Conservation (phyloP, 2,888 invertebrate species). For the Hyppa rectilinea region DNA sequence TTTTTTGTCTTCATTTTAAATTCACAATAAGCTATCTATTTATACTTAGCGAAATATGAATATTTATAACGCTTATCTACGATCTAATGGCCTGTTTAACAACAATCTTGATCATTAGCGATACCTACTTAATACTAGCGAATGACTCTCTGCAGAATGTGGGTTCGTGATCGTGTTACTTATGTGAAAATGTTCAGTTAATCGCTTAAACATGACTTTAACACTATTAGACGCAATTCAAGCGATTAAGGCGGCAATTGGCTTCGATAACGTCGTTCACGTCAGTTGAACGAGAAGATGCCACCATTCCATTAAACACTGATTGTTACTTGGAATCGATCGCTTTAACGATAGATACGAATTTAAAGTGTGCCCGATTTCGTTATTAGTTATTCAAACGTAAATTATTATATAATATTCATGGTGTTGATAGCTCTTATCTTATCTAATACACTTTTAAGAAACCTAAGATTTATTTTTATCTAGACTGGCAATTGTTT, state of each 20-base stretch:
- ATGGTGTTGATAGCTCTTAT: conserved; percentile 6
- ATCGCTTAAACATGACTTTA: conserved; percentile 48
- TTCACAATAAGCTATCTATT: conserved; percentile 20
- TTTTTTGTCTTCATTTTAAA: conserved; percentile 30
- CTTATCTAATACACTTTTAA: conserved; percentile 9
- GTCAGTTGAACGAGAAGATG: conserved; percentile 31
- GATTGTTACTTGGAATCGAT: conserved; percentile 53
- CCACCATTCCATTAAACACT: conserved; percentile 52
- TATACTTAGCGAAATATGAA: conserved; percentile 41
- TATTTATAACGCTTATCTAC: conserved; percentile 51
- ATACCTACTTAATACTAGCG: conserved; percentile 23
- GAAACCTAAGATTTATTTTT: conserved; percentile 3
- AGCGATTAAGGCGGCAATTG: conserved; percentile 52
- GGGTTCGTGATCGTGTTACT: conserved; percentile 28
- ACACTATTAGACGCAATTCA: conserved; percentile 49
- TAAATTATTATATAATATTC: too few species aligned
- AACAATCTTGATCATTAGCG: conserved; percentile 39
- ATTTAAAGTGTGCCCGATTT: conserved; percentile 19
- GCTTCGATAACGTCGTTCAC: conserved; percentile 41
- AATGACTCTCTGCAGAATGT: conserved; percentile 32
- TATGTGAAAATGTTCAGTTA: conserved; percentile 49
- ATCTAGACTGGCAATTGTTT: background rate
- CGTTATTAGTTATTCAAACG: conserved; percentile 8
- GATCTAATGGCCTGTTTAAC: conserved; percentile 43
- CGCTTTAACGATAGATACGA: conserved; percentile 15